Percentiles rank a stretch among this genome's conserved stretches.
Evolutionary conservation across 2,888 invertebrate species (phyloP).

Genomic region (Drosophila mimetica): DNA sequence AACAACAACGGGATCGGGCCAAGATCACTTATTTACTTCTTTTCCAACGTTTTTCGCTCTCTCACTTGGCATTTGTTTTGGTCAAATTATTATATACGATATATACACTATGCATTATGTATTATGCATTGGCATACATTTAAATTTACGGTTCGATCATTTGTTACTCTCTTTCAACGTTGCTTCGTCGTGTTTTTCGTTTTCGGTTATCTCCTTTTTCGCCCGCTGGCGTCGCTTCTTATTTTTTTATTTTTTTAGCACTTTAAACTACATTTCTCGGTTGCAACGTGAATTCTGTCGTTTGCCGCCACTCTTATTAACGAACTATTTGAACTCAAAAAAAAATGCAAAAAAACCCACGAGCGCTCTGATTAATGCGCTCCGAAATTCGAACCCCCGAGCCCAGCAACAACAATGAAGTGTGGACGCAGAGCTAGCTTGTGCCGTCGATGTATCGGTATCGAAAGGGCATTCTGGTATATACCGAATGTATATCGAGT

Average conservation of each 20-base stretch:
- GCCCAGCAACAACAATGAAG: neutral
- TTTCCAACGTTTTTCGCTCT: conserved; percentile 30
- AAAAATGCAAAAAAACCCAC: conserved; percentile 42
- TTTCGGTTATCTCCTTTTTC: conserved; percentile 17
- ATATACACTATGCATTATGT: neutral
- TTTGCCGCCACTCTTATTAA: conserved; percentile 35
- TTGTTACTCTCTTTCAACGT: conserved; percentile 19
- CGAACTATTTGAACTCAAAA: conserved; percentile 58
- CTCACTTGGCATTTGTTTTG: conserved; percentile 14
- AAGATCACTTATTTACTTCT: conserved; percentile 59
- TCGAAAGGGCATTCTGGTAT: too few relatives aligned
- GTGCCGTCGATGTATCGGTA: too few relatives aligned
- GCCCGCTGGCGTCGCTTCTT: conserved; percentile 8
- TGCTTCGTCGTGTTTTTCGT: conserved; percentile 22
- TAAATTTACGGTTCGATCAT: conserved; percentile 21
- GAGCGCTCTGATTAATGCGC: conserved; percentile 9
- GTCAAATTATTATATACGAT: conserved; percentile 11
- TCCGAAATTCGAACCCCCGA: neutral
- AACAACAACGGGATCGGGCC: conserved; percentile 55
- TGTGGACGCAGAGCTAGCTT: too few relatives aligned
- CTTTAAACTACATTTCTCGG: conserved; percentile 10
- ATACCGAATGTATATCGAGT: too few relatives aligned
- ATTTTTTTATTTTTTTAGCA: neutral
- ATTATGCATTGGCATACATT: conserved; percentile 11
- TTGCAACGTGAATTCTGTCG: neutral